A percentile compares a stretch with the other conserved stretches of the same genome.
These are phyloP conservation scores for Phenganax marumi DNA, from an alignment of 92 coral and sea anemone genomes.

Conservation along the genomic window DNA sequence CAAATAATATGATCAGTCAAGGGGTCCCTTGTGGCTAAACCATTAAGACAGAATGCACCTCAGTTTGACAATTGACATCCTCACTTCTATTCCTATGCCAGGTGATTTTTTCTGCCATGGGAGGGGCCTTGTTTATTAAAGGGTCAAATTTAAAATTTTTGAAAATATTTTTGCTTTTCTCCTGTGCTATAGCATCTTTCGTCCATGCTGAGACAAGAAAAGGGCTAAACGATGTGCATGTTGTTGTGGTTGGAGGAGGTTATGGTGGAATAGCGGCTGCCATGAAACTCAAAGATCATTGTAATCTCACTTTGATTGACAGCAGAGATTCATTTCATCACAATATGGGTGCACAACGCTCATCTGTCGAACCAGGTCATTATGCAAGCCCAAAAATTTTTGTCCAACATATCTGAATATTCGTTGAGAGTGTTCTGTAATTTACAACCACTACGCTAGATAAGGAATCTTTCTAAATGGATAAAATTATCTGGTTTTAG, in stretches of 20 bases:
- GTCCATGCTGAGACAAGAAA: constrained; percentile 38
- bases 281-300: constrained; percentile 75
- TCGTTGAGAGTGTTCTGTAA: neutral
- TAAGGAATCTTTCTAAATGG: too few relatives aligned
- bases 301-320: constrained; percentile 84
- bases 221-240: constrained; percentile 65
- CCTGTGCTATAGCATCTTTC: constrained; percentile 6
- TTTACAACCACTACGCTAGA: too few relatives aligned
- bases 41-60: too few relatives aligned
- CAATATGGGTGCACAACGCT: constrained; percentile 96
- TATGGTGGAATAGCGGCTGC: constrained; percentile 88
- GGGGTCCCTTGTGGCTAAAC: too few relatives aligned
- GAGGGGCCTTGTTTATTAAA: too few relatives aligned
- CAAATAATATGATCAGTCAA: too few relatives aligned
- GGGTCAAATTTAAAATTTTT: too few relatives aligned
- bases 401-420: neutral
- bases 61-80: too few relatives aligned
- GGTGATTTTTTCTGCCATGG: too few relatives aligned
- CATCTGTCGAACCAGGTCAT: constrained; percentile 80
- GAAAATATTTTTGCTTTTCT: too few relatives aligned
- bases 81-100: too few relatives aligned
- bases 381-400: neutral
- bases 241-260: constrained; percentile 81
- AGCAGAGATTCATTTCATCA: constrained; percentile 90
- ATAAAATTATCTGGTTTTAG: too few relatives aligned